Evolutionary conservation across 2,113 vertebrate genomes (phyloP).

Genomic region (Perognathus longimembris): DNA sequence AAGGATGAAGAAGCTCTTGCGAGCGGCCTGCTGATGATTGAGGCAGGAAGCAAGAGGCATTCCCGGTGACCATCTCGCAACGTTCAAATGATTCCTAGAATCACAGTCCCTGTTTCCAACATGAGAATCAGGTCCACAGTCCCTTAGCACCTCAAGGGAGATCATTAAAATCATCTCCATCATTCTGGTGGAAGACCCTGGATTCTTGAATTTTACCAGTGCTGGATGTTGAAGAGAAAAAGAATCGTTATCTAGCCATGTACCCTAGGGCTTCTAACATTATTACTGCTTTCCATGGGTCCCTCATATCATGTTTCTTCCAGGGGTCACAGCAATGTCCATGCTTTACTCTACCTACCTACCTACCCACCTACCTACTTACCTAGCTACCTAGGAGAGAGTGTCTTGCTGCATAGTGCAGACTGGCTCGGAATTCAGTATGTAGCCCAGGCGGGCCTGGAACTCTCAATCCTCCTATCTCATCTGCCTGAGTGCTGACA

Average conservation of each 20-base stretch:
- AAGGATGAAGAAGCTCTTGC: slow-evolving; percentile 17
- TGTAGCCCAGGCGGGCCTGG: background rate
- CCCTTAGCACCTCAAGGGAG: background rate
- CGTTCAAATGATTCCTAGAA: background rate
- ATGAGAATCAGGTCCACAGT: background rate
- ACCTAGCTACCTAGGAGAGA: background rate
- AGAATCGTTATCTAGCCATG: rapidly evolving
- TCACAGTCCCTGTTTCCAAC: rapidly evolving
- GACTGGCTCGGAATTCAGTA: background rate
- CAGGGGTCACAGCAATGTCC: background rate
- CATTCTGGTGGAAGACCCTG: too few relatives aligned
- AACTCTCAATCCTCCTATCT: background rate
- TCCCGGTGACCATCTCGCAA: background rate
- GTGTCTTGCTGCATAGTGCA: too few relatives aligned
- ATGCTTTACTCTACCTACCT: background rate
- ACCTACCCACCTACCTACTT: background rate
- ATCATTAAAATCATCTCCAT: too few relatives aligned
- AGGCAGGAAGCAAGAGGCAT: background rate
- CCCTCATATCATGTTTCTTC: background rate
- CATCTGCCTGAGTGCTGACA: background rate
- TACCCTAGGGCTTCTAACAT: background rate
- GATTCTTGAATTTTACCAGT: background rate
- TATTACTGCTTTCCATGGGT: background rate
- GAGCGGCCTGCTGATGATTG: background rate
- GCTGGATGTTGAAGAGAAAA: background rate